Conservation (phyloP, 2,113 vertebrate species). For the Gadus chalcogrammus region DNA sequence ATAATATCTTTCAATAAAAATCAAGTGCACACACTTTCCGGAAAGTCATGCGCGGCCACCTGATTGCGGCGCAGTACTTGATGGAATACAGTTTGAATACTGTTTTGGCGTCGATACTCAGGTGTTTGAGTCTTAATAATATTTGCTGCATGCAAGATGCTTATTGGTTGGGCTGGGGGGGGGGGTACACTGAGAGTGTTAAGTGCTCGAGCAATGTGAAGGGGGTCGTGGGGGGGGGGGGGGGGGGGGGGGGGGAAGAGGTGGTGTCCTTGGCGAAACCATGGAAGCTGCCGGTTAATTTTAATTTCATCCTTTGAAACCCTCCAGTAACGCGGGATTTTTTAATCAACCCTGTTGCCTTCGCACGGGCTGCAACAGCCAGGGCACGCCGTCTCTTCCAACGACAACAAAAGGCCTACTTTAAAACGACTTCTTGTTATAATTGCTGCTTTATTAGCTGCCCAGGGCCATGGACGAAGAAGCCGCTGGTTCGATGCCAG, state of each 20-base stretch:
- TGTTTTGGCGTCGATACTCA: no score
- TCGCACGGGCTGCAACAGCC: slow-evolving; percentile 56
- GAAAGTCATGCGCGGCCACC: slow-evolving; percentile 36
- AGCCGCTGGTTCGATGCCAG: no score
- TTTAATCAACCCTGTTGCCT: slow-evolving; percentile 67
- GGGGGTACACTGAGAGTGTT: no score
- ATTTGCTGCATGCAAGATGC: no score
- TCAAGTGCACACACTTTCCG: slow-evolving; percentile 24
- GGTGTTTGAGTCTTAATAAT: no score
- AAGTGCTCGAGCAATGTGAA: no score
- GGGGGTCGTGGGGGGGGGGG: no score
- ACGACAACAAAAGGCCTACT: slow-evolving; percentile 52
- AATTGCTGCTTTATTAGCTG: no score
- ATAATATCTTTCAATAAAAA: slow-evolving; percentile 49
- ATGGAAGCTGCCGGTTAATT: slow-evolving; percentile 50
- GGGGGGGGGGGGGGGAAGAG: slow-evolving; percentile 10
- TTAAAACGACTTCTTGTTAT: slow-evolving; percentile 16
- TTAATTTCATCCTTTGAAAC: slow-evolving; percentile 73
- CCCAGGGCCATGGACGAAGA: no score
- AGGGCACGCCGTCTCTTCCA: slow-evolving; percentile 27
- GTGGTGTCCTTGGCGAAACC: slow-evolving; percentile 47
- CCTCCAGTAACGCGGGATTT: slow-evolving; percentile 62
- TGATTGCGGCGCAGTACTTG: slow-evolving; percentile 14
- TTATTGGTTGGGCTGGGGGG: no score
- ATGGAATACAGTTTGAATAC: no score